Percentiles rank a stretch among this genome's conserved stretches.
Evolutionary conservation across 2,888 invertebrate genomes (phyloP).

Genomic region (Drosophila sordidapex): DNA sequence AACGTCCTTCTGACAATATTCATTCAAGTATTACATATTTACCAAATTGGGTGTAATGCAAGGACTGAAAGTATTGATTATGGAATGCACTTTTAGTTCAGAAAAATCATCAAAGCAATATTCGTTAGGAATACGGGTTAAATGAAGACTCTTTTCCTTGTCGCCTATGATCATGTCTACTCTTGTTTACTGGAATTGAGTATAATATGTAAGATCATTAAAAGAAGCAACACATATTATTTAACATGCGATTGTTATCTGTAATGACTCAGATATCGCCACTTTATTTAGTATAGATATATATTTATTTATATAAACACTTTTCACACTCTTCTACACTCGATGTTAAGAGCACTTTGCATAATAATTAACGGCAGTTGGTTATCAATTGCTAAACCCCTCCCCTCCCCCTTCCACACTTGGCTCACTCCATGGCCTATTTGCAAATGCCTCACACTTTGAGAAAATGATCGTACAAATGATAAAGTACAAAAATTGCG

Average conservation of each 20-base stretch:
- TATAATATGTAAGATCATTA: background rate
- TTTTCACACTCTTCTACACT: slow-evolving; percentile 14
- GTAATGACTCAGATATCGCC: background rate
- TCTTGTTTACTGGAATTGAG: background rate
- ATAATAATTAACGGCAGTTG: slow-evolving; percentile 63
- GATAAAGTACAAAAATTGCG: slow-evolving; percentile 52
- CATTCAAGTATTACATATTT: background rate
- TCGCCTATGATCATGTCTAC: background rate
- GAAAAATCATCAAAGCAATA: background rate
- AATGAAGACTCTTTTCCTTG: background rate
- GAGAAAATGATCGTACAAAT: slow-evolving; percentile 66
- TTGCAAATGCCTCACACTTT: slow-evolving; percentile 28
- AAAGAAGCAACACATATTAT: background rate
- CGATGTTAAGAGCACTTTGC: slow-evolving; percentile 57
- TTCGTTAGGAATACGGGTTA: background rate
- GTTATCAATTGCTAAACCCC: slow-evolving; percentile 36
- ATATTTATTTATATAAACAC: background rate
- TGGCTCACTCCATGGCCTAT: slow-evolving; percentile 33
- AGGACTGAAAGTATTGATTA: background rate
- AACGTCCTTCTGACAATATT: background rate
- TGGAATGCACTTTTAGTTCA: background rate
- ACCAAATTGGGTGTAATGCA: background rate
- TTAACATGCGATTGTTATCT: background rate
- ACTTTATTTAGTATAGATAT: background rate
- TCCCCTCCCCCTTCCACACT: background rate